Evolutionary conservation across 1,140 invertebrate species (phyloP).

Genomic region (Drosophila sucinea): DNA sequence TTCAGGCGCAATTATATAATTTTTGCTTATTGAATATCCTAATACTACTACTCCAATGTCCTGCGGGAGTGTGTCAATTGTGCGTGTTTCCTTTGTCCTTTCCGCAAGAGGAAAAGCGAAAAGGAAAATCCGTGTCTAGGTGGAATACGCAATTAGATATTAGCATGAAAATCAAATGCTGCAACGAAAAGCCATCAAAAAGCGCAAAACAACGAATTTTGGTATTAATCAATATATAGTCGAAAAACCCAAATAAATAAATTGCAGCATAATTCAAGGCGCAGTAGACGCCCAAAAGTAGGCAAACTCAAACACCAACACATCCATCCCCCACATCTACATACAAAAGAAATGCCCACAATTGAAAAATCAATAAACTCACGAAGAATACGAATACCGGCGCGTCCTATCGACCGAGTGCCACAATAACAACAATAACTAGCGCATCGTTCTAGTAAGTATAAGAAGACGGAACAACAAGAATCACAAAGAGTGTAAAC

Average conservation of each 20-base stretch:
- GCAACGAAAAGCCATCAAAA: not conserved
- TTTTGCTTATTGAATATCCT: not conserved
- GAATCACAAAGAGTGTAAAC: slow-evolving; percentile 42
- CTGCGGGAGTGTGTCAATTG: slow-evolving; percentile 6
- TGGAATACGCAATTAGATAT: not conserved
- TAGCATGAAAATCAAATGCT: not conserved
- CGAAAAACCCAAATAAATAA: slow-evolving; percentile 10
- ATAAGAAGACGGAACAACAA: slow-evolving; percentile 14
- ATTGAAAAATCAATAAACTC: slow-evolving; percentile 74
- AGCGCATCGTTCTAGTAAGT: slow-evolving; percentile 15
- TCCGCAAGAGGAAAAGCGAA: not conserved
- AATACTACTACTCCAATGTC: slow-evolving; percentile 1
- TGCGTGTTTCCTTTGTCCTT: not conserved
- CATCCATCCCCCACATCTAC: slow-evolving; percentile 23
- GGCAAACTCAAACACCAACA: slow-evolving; percentile 44
- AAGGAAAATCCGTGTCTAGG: not conserved
- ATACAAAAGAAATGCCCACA: slow-evolving; percentile 46
- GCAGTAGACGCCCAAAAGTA: slow-evolving; percentile 59
- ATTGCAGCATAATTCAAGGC: slow-evolving; percentile 8
- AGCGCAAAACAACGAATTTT: slow-evolving; percentile 3
- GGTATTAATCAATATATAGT: slow-evolving; percentile 4
- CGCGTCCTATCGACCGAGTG: slow-evolving; percentile 54
- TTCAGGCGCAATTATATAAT: not conserved
- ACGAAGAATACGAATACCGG: slow-evolving; percentile 54
- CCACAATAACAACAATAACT: slow-evolving; percentile 55